Conservation (phyloP, 2,888 invertebrate species). For the Xanthorhoe spadicearia region DNA sequence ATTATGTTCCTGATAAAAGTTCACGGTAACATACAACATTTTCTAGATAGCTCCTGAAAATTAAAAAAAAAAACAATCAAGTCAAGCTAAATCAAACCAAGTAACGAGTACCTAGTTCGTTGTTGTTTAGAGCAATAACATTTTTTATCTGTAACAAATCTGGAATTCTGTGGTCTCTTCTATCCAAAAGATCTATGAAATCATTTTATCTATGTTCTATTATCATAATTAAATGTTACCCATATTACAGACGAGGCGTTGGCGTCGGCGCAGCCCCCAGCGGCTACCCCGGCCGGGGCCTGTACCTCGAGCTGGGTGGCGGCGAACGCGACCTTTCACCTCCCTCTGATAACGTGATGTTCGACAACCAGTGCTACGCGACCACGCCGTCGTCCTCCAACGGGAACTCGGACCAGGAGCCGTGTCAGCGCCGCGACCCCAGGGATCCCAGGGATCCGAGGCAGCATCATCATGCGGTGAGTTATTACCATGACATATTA, state of each 20-base stretch:
- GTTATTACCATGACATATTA: too few relatives aligned
- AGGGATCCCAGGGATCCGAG: slow-evolving; percentile 81
- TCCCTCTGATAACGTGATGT: slow-evolving; percentile 96
- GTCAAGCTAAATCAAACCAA: too few relatives aligned
- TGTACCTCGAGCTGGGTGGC: slow-evolving; percentile 90
- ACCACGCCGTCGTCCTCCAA: slow-evolving; percentile 97
- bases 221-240: too few relatives aligned
- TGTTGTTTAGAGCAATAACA: too few relatives aligned
- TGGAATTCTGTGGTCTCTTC: too few relatives aligned
- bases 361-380: slow-evolving; percentile 97
- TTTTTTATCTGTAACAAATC: too few relatives aligned
- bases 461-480: slow-evolving; percentile 87
- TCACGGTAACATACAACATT: too few relatives aligned
- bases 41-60: too few relatives aligned
- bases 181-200: neutral
- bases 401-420: slow-evolving; percentile 95
- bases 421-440: slow-evolving; percentile 85
- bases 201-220: neutral
- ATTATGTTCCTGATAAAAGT: too few relatives aligned
- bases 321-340: slow-evolving; percentile 91
- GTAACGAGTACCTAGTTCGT: too few relatives aligned
- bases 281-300: slow-evolving; percentile 88
- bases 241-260: slow-evolving; percentile 67
- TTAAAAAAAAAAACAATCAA: too few relatives aligned
- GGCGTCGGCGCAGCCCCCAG: slow-evolving; percentile 78